Evolutionary conservation across 2,888 invertebrate genomes (phyloP), one percentile per base, ranked within the genome.

Genomic region (Xylota sylvarum): DNA sequence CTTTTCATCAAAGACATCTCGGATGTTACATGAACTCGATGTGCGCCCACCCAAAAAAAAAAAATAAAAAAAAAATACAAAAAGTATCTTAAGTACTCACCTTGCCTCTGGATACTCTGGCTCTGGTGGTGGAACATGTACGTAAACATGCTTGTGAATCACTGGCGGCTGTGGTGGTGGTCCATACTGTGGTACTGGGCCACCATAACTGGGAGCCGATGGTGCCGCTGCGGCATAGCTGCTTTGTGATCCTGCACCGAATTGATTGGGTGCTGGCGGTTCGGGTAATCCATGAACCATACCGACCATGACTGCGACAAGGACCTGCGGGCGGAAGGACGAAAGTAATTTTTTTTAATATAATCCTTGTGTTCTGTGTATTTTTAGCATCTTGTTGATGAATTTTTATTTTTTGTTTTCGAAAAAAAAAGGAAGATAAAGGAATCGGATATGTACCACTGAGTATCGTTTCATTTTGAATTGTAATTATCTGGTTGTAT

Each of bases 111-210:
- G 95, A 90, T 95, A 94, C 90, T 97, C 97, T 35, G 96, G 96
- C 92, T 97, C 97, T 90, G 97, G 97, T 76, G 97, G 97, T 62
- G 97, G 97, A 17, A 97, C 97, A 92, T 97, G 97, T 17, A 97
- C 97, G 93, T 97, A 97, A 12, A 97, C 97, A 91, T 97, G 97
- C 91, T 97, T 97, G 93, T 97, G 97, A 67, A 97, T 95, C 48
- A 96, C 95, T 73, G 97, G 96, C 80, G 95, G 95, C 90, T 95
- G 95, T 86, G 94, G 93, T 0, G 96, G 96, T 6, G 96, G 94
- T 17, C 96, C 96, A 89, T 96, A 96, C 2, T 94, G 94, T 3
- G 93, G 92, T 9, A 94, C 93, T 7, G 95, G 95, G 23, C 95
- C 94, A 52, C 94, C 94, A 90, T 95, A 95, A 72, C 91, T 90